Conservation (phyloP, 2,113 vertebrate species). For the Silurus asotus region DNA sequence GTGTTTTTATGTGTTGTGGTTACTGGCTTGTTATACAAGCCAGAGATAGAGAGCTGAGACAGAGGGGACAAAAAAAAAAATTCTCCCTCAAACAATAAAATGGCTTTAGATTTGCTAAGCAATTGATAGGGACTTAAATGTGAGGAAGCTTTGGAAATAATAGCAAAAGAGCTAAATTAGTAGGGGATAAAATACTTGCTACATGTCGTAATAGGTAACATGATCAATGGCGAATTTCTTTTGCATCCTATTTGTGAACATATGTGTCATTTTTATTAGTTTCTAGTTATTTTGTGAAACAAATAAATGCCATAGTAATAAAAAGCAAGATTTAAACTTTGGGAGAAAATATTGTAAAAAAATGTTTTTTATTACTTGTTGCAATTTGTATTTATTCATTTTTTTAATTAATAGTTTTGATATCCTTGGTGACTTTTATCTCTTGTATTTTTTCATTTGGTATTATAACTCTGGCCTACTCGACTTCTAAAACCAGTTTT, state of each 20-base stretch:
- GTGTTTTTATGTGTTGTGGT: slow-evolving; percentile 10
- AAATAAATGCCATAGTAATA: background rate
- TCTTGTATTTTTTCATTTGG: background rate
- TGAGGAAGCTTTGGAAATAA: background rate
- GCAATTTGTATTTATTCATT: too few relatives aligned
- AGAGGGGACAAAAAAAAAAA: background rate
- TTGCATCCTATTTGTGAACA: background rate
- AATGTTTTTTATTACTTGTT: too few relatives aligned
- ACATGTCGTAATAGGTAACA: background rate
- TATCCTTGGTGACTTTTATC: background rate
- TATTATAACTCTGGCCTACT: background rate
- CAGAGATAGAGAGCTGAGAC: background rate
- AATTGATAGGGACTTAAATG: background rate
- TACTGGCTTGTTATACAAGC: slow-evolving; percentile 24
- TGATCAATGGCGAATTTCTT: background rate
- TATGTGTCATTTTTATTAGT: background rate
- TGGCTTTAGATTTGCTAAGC: background rate
- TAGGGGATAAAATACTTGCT: background rate
- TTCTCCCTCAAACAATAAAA: background rate
- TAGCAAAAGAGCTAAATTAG: background rate
- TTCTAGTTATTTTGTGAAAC: background rate
- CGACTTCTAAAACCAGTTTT: background rate
- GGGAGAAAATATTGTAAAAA: background rate
- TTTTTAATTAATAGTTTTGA: background rate
- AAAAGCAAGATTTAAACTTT: background rate